A percentile compares a stretch with the other conserved stretches of the same genome.
phyloP scores from a whole-genome alignment of 2,113 vertebrate species.

The Bambusicola thoracicus region DNA sequence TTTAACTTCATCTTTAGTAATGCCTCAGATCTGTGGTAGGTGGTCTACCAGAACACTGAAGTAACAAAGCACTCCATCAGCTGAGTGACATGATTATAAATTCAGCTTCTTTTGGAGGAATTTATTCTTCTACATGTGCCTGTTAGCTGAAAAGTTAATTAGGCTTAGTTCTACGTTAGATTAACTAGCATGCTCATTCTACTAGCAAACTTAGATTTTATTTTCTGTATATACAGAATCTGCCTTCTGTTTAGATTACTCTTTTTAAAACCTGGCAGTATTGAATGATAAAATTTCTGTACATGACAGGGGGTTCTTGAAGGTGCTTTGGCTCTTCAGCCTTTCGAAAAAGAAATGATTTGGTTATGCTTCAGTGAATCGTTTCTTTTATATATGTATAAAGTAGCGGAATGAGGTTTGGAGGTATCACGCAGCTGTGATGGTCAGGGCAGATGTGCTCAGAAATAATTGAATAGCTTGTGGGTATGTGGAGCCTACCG shows the following conservation, averaged over 20 bases:
- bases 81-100: background rate
- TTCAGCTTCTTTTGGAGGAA: background rate
- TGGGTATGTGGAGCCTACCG: background rate
- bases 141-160: background rate
- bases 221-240: background rate
- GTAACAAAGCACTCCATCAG: background rate
- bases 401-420: background rate
- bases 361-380: background rate
- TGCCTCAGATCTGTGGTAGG: background rate
- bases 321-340: background rate
- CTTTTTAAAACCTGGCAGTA: background rate
- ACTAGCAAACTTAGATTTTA: background rate
- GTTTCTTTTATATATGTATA: background rate
- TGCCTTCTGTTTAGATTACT: background rate
- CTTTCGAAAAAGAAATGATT: background rate
- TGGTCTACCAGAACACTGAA: background rate
- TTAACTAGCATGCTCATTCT: background rate
- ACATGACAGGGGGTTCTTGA: background rate
- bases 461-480: background rate
- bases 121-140: background rate
- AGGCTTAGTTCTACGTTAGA: accelerated
- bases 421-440: background rate
- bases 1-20: background rate
- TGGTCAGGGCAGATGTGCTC: background rate
- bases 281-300: background rate